Conservation (phyloP, 2,797 vertebrate species). For the Pipistrellus pipistrellus region DNA sequence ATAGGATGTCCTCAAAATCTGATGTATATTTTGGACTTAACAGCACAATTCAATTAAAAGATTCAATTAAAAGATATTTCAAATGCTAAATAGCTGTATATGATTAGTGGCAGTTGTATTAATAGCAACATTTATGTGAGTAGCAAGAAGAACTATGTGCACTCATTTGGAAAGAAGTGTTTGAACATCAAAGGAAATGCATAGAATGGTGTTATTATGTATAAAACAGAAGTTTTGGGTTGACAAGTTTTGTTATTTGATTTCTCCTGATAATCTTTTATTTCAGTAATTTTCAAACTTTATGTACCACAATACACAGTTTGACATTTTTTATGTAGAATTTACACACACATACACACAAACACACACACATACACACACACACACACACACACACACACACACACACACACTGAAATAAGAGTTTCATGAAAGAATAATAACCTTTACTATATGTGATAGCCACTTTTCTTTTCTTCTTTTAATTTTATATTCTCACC, state of each 20-base stretch:
- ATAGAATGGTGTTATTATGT: background rate
- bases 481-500: background rate
- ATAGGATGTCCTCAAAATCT: background rate
- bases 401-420: background rate
- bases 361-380: background rate
- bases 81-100: background rate
- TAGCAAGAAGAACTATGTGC: background rate
- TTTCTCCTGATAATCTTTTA: background rate
- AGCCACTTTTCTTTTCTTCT: background rate
- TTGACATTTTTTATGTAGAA: background rate
- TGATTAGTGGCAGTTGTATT: background rate
- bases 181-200: background rate
- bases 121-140: background rate
- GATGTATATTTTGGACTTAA: background rate
- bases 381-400: background rate
- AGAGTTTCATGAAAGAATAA: background rate
- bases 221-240: background rate
- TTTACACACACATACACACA: too few relatives aligned
- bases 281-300: slow-evolving; percentile 14
- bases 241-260: background rate
- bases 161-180: background rate
- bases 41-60: background rate
- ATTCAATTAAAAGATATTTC: background rate
- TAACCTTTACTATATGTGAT: background rate
- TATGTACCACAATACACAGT: background rate